phyloP scores from a whole-genome alignment of 2,113 vertebrate species.

The Triplophysa siluroides region DNA sequence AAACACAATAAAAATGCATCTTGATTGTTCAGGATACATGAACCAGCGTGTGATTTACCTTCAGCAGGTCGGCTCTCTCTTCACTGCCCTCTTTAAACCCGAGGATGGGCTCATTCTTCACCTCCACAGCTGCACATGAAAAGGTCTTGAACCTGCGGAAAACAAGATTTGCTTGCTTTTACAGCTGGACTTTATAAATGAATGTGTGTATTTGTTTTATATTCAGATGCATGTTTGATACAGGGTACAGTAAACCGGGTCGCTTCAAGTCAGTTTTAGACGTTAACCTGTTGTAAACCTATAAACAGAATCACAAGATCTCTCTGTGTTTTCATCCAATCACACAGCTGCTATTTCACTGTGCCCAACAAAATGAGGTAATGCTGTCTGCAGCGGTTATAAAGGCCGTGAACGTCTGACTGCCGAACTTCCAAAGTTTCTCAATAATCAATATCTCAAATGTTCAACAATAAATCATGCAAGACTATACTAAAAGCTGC shows the following conservation, averaged over 20 bases:
- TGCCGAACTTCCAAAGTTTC: too few species aligned
- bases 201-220: neutral
- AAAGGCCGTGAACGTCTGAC: too few species aligned
- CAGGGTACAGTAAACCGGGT: too few species aligned
- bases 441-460: too few species aligned
- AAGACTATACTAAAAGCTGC: neutral
- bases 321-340: neutral
- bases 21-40: neutral
- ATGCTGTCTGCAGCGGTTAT: too few species aligned
- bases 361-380: too few species aligned
- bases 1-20: neutral
- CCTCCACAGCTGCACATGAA: conserved; percentile 69
- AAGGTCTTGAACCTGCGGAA: conserved; percentile 75
- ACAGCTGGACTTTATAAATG: neutral
- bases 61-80: conserved; percentile 78
- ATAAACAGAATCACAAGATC: neutral
- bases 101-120: conserved; percentile 89
- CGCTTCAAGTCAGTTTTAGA: neutral
- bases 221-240: too few species aligned
- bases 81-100: conserved; percentile 80
- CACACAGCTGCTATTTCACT: neutral
- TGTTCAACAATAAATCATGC: neutral
- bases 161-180: neutral
- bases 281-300: neutral
- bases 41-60: conserved; percentile 70